Evolutionary conservation across 2,113 vertebrate genomes (phyloP).

Genomic region (Sardina pilchardus): DNA sequence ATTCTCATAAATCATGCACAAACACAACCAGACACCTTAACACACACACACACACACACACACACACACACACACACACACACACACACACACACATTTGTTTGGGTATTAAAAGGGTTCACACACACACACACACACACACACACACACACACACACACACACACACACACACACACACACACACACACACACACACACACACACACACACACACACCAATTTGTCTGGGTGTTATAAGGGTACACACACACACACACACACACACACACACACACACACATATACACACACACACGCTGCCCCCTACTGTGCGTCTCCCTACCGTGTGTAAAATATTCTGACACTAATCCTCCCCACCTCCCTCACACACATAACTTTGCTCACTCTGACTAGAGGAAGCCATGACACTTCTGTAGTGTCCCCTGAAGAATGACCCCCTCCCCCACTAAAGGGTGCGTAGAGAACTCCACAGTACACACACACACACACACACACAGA

Average conservation of each 20-base stretch:
- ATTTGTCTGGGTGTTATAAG: no score
- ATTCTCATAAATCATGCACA: background rate
- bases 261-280: conserved; percentile 1
- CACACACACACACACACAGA: background rate
- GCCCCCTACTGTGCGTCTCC: no score
- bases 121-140: background rate
- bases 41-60: conserved; percentile 8
- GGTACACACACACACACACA: background rate
- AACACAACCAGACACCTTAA: background rate
- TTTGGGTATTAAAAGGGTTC: no score
- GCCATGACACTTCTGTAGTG: no score
- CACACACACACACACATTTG: background rate
- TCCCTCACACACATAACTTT: no score
- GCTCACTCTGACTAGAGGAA: no score
- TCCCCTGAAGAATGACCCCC: no score
- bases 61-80: conserved; percentile 4
- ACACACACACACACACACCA: background rate
- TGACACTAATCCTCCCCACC: no score
- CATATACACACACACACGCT: background rate
- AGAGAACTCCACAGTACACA: background rate
- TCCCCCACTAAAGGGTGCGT: no score
- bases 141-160: background rate
- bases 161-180: conserved; percentile 2
- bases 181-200: background rate
- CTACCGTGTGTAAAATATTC: no score